phyloP scores from a whole-genome alignment of 1,140 invertebrate species.

The Hycleus cichorii region DNA sequence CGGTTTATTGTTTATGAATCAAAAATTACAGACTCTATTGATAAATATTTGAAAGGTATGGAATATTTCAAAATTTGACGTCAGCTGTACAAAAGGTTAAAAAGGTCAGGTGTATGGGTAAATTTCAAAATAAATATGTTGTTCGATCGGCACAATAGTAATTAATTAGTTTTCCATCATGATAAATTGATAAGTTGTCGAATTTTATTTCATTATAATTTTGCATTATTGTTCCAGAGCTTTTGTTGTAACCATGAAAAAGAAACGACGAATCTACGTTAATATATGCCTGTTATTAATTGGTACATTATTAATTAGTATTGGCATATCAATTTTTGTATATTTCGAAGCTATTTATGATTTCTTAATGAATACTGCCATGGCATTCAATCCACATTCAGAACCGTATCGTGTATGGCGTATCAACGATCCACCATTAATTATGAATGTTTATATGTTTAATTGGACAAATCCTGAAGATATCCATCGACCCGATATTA shows the following conservation, averaged over 20 bases:
- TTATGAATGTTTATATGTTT: conserved; percentile 66
- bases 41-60: no score
- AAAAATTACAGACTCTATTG: no score
- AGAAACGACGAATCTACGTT: conserved; percentile 11
- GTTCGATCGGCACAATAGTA: not conserved
- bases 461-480: conserved; percentile 74
- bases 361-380: conserved; percentile 17
- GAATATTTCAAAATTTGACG: no score
- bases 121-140: not conserved
- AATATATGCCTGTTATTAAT: conserved; percentile 20
- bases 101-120: not conserved
- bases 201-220: not conserved
- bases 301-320: conserved; percentile 19
- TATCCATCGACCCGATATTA: conserved; percentile 40
- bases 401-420: conserved; percentile 32
- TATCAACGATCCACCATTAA: conserved; percentile 32
- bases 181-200: not conserved
- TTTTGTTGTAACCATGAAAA: conserved; percentile 20
- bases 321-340: conserved; percentile 19
- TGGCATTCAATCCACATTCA: conserved; percentile 17
- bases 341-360: conserved; percentile 26
- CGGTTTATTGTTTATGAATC: no score
- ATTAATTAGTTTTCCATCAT: not conserved
- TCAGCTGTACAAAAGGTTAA: not conserved
- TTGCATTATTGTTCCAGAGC: not conserved